These are phyloP conservation scores for Caenorhabditis japonica DNA, from an alignment of 2,888 invertebrate genomes.

Conservation along the genomic window DNA sequence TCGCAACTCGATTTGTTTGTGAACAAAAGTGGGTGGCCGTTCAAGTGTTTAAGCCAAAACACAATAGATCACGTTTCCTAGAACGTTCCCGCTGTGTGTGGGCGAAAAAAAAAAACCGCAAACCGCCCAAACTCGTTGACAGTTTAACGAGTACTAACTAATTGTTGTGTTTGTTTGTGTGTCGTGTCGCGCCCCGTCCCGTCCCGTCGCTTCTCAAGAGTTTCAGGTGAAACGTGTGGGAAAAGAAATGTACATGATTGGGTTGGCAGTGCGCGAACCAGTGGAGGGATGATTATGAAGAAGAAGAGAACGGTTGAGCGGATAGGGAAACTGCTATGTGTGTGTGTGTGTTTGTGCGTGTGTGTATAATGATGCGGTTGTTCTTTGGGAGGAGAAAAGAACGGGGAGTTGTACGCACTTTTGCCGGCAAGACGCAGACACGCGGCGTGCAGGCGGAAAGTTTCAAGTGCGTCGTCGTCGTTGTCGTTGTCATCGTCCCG, in stretches of 20 bases:
- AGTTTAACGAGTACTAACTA: constrained; percentile 21
- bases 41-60: too few relatives aligned
- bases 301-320: constrained; percentile 10
- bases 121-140: constrained; percentile 17
- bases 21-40: too few relatives aligned
- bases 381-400: constrained; percentile 10
- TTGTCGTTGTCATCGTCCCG: too few relatives aligned
- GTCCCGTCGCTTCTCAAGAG: constrained; percentile 14
- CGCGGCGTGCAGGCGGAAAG: constrained; percentile 45
- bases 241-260: constrained; percentile 12
- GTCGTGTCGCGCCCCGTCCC: too few relatives aligned
- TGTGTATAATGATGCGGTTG: constrained; percentile 43
- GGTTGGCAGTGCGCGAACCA: constrained; percentile 3
- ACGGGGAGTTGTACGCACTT: not conserved
- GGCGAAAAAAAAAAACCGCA: constrained; percentile 16
- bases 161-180: constrained; percentile 6
- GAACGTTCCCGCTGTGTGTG: too few relatives aligned
- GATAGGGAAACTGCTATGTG: constrained; percentile 21
- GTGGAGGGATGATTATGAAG: constrained; percentile 1
- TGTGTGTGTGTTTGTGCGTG: too few relatives aligned
- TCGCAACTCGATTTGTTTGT: too few relatives aligned
- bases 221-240: constrained; percentile 15
- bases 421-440: constrained; percentile 30
- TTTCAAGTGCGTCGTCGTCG: constrained; percentile 43
- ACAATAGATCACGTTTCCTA: too few relatives aligned